These are phyloP conservation scores for Heliconius melpomene DNA, from an alignment of 1,140 invertebrate species.

Conservation along the genomic window DNA sequence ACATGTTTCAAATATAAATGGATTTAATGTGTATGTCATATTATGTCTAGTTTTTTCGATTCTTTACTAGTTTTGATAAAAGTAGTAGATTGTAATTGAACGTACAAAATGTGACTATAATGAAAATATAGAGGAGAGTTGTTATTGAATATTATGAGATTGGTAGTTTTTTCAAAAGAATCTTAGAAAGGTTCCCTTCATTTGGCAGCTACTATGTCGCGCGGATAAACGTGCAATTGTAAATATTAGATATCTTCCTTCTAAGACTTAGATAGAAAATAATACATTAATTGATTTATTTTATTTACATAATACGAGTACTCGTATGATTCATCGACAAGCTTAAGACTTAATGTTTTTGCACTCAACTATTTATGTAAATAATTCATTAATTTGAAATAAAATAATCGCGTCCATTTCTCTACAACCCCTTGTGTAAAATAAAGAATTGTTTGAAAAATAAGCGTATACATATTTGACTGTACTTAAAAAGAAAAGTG, in stretches of 20 bases:
- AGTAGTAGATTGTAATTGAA: slow-evolving; percentile 49
- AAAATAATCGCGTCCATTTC: slow-evolving; percentile 34
- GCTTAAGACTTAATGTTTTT: slow-evolving; percentile 25
- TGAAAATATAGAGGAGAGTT: slow-evolving; percentile 51
- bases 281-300: slow-evolving; percentile 46
- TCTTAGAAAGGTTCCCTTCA: slow-evolving; percentile 63
- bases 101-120: slow-evolving; percentile 80
- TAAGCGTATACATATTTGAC: slow-evolving; percentile 9
- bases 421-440: slow-evolving; percentile 22
- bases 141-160: slow-evolving; percentile 46
- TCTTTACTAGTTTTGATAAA: slow-evolving; percentile 61
- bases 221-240: slow-evolving; percentile 67
- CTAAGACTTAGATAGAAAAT: slow-evolving; percentile 71
- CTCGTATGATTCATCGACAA: not conserved
- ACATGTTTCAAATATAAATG: not conserved
- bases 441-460: not conserved
- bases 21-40: slow-evolving; percentile 38
- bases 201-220: slow-evolving; percentile 69
- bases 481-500: not conserved
- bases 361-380: not conserved
- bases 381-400: not conserved
- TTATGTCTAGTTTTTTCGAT: slow-evolving; percentile 56
- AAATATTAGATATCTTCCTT: slow-evolving; percentile 72
- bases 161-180: slow-evolving; percentile 51
- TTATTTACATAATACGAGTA: not conserved